Percentiles rank a stretch among this genome's conserved stretches.
Evolutionary conservation across 1,140 invertebrate genomes (phyloP).

Genomic region (Sitobion miscanthi): DNA sequence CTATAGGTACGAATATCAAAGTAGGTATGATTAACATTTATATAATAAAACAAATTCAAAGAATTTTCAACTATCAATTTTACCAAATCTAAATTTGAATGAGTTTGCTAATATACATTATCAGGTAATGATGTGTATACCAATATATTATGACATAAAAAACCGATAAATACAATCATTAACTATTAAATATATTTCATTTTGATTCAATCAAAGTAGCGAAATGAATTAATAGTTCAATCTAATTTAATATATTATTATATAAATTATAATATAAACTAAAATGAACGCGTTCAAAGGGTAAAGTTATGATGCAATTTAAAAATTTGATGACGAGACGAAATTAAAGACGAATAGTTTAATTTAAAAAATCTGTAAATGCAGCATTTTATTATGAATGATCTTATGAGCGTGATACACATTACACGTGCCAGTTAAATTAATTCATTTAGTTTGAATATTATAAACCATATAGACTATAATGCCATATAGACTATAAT

Average conservation of each 20-base stretch:
- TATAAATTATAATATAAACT: neutral
- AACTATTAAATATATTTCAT: neutral
- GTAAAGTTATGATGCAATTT: neutral
- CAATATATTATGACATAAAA: no score
- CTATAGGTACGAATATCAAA: neutral
- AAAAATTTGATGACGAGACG: neutral
- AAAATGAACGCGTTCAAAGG: neutral
- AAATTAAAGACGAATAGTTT: neutral
- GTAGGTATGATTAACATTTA: neutral
- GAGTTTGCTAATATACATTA: neutral
- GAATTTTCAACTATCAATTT: neutral
- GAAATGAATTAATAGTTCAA: neutral
- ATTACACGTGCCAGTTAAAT: neutral
- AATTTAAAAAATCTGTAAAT: neutral
- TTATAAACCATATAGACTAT: neutral
- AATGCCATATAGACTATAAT: no score
- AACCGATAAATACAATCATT: neutral
- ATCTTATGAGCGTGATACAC: neutral
- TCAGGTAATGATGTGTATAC: no score
- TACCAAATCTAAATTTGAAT: neutral
- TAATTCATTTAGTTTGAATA: neutral
- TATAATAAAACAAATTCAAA: neutral
- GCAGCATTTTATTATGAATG: neutral
- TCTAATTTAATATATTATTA: neutral
- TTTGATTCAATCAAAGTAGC: neutral